phyloP scores from a whole-genome alignment of 1,140 invertebrate species.

The Ceratina japonica region DNA sequence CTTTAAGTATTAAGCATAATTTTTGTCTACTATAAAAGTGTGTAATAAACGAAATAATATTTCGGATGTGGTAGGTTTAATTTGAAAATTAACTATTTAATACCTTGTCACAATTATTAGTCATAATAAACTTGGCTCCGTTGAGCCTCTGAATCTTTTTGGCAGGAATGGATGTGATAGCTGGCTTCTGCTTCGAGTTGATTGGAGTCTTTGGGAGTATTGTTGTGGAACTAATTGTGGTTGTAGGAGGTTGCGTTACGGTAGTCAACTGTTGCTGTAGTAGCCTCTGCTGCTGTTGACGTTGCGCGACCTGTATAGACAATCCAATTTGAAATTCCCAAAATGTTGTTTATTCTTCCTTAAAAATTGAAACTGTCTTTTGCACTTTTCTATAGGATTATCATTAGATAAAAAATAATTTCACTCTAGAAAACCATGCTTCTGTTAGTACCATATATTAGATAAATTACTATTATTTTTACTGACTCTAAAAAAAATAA shows the following conservation, averaged over 20 bases:
- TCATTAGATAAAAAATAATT: neutral
- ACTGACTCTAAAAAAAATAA: constrained; percentile 32
- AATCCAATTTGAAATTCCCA: neutral
- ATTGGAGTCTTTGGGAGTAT: constrained; percentile 72
- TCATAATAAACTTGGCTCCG: constrained; percentile 76
- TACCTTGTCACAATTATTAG: constrained; percentile 79
- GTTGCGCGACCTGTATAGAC: constrained; percentile 80
- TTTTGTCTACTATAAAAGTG: too few species aligned
- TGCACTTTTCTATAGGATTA: neutral
- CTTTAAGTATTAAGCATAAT: too few species aligned
- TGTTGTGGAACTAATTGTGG: constrained; percentile 69
- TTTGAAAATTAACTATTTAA: neutral
- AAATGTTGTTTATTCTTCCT: neutral
- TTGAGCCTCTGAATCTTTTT: constrained; percentile 78
- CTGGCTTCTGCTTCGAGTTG: constrained; percentile 78
- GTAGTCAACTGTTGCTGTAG: constrained; percentile 79
- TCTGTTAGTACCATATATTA: constrained; percentile 62
- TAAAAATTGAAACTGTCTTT: neutral
- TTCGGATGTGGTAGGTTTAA: neutral
- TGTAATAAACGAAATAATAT: too few species aligned
- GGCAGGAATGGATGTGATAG: constrained; percentile 73
- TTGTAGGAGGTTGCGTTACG: constrained; percentile 75
- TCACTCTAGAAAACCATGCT: constrained; percentile 61
- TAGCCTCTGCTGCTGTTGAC: constrained; percentile 82
- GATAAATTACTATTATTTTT: constrained; percentile 55